Percentiles rank a stretch among this genome's conserved stretches.
Evolutionary conservation across 2,888 invertebrate species (phyloP).

Genomic region (Hoplodrina ambigua): DNA sequence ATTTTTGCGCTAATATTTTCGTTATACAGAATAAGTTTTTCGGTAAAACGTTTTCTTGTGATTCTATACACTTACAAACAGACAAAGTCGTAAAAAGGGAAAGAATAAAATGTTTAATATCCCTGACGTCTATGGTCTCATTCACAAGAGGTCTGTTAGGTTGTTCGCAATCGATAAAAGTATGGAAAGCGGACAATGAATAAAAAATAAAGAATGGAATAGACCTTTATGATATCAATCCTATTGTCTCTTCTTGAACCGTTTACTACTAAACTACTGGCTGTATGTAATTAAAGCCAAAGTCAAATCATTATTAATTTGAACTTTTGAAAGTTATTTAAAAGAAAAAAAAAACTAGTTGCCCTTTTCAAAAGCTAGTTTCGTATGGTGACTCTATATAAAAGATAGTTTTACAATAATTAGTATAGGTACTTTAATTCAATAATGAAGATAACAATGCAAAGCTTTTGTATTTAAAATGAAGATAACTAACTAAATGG

Average conservation of each 20-base stretch:
- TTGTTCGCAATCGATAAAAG: constrained; percentile 27
- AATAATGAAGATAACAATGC: too few species aligned
- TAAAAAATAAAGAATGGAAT: constrained; percentile 19
- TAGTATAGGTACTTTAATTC: too few species aligned
- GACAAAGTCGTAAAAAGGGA: not conserved
- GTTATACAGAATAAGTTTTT: too few species aligned
- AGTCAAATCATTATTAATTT: too few species aligned
- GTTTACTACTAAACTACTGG: constrained; percentile 1
- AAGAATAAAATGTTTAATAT: constrained; percentile 21
- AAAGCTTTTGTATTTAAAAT: too few species aligned
- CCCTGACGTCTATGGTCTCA: constrained; percentile 10
- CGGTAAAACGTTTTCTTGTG: not conserved
- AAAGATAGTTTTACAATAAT: too few species aligned
- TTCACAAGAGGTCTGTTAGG: constrained; percentile 19
- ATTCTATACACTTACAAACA: not conserved
- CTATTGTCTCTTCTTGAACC: constrained; percentile 18
- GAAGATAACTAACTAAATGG: too few species aligned
- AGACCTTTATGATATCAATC: constrained; percentile 13
- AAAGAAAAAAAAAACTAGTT: too few species aligned
- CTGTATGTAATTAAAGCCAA: not conserved
- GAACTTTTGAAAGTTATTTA: too few species aligned
- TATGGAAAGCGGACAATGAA: constrained; percentile 13
- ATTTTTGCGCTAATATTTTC: too few species aligned
- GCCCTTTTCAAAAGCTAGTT: too few species aligned
- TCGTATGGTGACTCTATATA: too few species aligned